Evolutionary conservation across 2,888 invertebrate genomes (phyloP), one percentile per base, ranked within the genome.

Genomic region (Tubulanus polymorphus): DNA sequence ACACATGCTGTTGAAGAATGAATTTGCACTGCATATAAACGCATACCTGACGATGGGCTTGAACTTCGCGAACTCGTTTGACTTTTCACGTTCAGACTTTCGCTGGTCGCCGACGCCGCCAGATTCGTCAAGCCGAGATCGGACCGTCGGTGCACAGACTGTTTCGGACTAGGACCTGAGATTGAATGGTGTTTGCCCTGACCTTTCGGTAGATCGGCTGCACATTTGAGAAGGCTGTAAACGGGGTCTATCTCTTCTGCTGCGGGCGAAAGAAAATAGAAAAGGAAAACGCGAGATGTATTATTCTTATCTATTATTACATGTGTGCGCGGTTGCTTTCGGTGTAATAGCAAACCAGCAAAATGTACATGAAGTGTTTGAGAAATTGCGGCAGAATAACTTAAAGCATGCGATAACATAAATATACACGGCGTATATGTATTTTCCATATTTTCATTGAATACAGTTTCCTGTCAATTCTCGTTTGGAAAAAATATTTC

Each of bases 191-290:
- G 57, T 30, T 47, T 27, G 49, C 57, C 52, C 32, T 61, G 56
- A 23, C 65, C 66, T 51, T 68, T 67, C n/a, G 76, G 75, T 26
- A 75, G 66, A 59, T 75, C 74, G 15, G 75, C 76, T 1, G 76
- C 76, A 64, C 74, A 74, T 59, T 76, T 76, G 35, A 76, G 64
- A 51, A 76, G 63, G 60, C 76, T 76, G 69, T 76, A 76, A 20
- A 76, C 75, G 3, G 76, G 76, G 59, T 76, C 76, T 12, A 75
- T 70, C 37, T 72, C 70, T 47, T 67, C 66, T 29, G 66, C 70
- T 70, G 61, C 6, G 18, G 41, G n/a, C 35, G 10, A 32, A 12
- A n/a, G 35, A 32, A 32, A 32, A 12, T 32, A 32, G 10, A 32
- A 12, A n/a, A 32, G 35, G 10, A 10, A 32, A 32, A 32, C n/a